Evolutionary conservation across 2,797 vertebrate genomes (phyloP), one percentile per base, ranked within the genome.

Genomic region (Pempheris klunzingeri): DNA sequence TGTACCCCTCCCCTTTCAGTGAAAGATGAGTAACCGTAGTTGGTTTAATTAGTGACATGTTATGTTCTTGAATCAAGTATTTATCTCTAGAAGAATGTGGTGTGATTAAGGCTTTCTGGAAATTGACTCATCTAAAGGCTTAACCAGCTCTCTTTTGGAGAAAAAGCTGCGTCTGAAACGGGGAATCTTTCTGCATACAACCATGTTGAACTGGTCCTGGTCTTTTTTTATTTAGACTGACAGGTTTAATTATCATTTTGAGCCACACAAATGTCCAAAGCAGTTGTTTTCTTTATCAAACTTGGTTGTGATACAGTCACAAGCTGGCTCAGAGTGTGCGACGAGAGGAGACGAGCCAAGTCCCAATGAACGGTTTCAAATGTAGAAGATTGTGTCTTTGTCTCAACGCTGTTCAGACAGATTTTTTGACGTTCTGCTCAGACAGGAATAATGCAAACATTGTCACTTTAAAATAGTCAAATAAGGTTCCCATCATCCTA

Each of bases 1-100:
- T 41, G 26, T 72, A 70, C n/a, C 62, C 30, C 65, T 58, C 28
- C 61, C 54, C 30, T 39, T 22, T 38, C 43, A 76, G 1, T 26
- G 38, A 54, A 75, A 54, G 55, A 64, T 11, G 22, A 30, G 13
- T n/a, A 26, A 41, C 7, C 0, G n/a, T 32, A 49, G 78, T 61
- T 11, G 0, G 39, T 63, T 72, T 22, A 53, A 64, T 67, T 49
- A 38, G 30, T 6, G 7, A 20, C 57, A 63, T 8, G 6, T 38
- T 43, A 28, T 60, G 20, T 46, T 63, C 34, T 38, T 18, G 49
- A 47, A 39, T 71, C 5, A 55, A 50, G 38, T 53, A 13, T 49
- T 71, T 46, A 13, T 38, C 38, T 30, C 57, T 20, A 0, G 44
- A 28, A 78, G 2, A 41, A 60, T 17, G 24, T 55, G 20, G 58